phyloP scores from a whole-genome alignment of 2,797 vertebrate genomes.

The Pelobates cultripes region DNA sequence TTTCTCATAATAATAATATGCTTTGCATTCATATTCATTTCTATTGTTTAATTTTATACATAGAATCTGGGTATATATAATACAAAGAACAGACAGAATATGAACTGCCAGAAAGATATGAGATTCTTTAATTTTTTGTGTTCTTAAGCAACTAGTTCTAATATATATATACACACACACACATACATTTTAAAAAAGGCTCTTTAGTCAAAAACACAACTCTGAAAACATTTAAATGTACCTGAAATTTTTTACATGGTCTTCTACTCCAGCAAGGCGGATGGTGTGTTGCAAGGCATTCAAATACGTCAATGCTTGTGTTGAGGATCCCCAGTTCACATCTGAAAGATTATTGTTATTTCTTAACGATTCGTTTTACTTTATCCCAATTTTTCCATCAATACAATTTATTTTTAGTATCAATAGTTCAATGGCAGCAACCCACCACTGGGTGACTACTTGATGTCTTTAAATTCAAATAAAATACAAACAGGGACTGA shows the following conservation, averaged over 20 bases:
- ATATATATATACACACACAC: no score
- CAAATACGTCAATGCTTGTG: slow-evolving; percentile 95
- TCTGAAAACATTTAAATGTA: slow-evolving; percentile 59
- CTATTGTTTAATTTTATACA: no score
- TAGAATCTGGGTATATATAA: no score
- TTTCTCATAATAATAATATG: not conserved
- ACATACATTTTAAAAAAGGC: no score
- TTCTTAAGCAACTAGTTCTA: no score
- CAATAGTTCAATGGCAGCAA: not conserved
- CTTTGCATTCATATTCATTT: not conserved
- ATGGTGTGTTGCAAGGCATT: slow-evolving; percentile 92
- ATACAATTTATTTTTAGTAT: not conserved
- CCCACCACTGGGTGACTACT: not conserved
- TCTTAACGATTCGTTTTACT: not conserved
- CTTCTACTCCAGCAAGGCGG: slow-evolving; percentile 92
- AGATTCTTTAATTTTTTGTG: no score
- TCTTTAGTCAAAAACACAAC: no score
- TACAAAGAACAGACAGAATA: no score
- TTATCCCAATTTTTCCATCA: no score
- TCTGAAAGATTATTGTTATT: slow-evolving; percentile 72
- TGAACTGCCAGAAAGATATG: no score
- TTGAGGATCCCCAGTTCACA: slow-evolving; percentile 99
- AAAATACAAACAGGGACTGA: no score
- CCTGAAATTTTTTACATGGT: slow-evolving; percentile 98
- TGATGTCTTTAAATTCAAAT: no score